Evolutionary conservation across 2,113 vertebrate genomes (phyloP).

Genomic region (Peromyscus polionotus): DNA sequence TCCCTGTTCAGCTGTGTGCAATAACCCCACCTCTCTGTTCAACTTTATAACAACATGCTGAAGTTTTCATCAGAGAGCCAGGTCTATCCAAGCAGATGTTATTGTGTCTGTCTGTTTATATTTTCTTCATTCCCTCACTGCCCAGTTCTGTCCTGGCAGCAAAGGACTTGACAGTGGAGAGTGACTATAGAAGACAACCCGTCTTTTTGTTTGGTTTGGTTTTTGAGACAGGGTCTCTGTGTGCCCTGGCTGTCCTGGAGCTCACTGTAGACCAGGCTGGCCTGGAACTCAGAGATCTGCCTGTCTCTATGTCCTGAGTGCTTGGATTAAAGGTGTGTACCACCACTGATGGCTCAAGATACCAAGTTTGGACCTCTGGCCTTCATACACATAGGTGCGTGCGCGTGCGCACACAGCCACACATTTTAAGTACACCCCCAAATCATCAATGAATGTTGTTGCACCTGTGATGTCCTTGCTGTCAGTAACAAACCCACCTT

Average conservation of each 20-base stretch:
- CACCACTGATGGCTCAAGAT: neutral
- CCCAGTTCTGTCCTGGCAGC: neutral
- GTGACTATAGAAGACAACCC: neutral
- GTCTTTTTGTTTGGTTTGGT: neutral
- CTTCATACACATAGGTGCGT: neutral
- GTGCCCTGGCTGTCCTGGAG: neutral
- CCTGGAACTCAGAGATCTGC: neutral
- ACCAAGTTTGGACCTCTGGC: too few species aligned
- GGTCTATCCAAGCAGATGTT: neutral
- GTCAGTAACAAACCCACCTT: conserved; percentile 19
- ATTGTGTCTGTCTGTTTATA: neutral
- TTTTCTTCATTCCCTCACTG: neutral
- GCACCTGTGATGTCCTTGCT: conserved; percentile 14
- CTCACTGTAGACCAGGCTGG: neutral
- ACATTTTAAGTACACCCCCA: neutral
- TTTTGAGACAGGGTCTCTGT: neutral
- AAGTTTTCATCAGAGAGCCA: neutral
- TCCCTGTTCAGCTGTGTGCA: neutral
- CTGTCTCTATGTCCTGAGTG: neutral
- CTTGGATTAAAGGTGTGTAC: neutral
- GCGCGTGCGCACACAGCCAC: too few species aligned
- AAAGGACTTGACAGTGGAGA: neutral
- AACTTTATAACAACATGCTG: neutral
- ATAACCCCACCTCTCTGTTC: neutral
- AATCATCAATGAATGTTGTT: conserved; percentile 54